Conservation (phyloP, 2,113 vertebrate genomes). For the Ctenomys sociabilis region DNA sequence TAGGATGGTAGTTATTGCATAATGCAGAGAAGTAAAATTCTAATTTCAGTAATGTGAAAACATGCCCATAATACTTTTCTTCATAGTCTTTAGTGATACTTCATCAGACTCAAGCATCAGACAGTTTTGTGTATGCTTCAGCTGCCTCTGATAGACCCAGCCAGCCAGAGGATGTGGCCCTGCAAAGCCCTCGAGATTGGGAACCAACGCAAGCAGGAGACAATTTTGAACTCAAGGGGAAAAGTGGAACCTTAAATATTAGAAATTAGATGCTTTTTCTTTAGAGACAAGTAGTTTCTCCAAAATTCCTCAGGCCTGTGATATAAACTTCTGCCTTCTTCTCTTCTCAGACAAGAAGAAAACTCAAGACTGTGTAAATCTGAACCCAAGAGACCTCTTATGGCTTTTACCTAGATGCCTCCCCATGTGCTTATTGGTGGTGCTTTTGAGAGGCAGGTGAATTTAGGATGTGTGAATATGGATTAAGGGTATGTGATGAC, state of each 20-base stretch:
- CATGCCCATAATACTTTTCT: background rate
- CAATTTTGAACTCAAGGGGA: background rate
- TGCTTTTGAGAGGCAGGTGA: background rate
- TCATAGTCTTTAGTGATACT: background rate
- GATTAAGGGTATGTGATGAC: background rate
- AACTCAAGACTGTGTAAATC: background rate
- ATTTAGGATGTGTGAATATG: background rate
- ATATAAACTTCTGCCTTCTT: background rate
- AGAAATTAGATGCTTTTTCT: background rate
- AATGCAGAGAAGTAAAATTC: constrained; percentile 39
- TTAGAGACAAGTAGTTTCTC: background rate
- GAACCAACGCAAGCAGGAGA: background rate
- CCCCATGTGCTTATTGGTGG: background rate
- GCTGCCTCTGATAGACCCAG: background rate
- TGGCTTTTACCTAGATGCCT: background rate
- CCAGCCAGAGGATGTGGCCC: background rate
- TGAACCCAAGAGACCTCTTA: background rate
- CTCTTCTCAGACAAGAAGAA: background rate
- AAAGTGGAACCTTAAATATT: background rate
- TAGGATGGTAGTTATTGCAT: background rate
- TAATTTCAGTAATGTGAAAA: constrained; percentile 40
- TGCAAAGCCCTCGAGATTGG: background rate
- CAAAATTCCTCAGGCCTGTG: background rate
- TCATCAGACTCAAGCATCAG: background rate
- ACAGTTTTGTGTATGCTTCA: background rate